Conservation (phyloP, 2,888 invertebrate genomes). For the Girardia tigrina region DNA sequence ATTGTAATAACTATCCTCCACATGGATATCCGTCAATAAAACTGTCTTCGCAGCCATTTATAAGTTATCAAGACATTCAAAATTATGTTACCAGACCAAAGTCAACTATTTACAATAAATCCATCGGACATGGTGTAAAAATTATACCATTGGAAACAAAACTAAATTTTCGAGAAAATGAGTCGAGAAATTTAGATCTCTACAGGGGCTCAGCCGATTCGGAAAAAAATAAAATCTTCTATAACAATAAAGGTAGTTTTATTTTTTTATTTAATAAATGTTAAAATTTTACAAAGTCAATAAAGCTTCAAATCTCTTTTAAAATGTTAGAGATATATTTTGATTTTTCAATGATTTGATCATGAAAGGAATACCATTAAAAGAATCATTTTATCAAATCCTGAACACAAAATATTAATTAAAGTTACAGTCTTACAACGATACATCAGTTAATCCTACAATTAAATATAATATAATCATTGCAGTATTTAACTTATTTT, state of each 20-base stretch:
- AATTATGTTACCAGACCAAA: neutral
- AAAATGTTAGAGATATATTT: too few relatives aligned
- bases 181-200: neutral
- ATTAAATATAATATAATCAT: too few relatives aligned
- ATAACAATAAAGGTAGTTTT: neutral
- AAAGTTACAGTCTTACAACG: too few relatives aligned
- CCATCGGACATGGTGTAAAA: neutral
- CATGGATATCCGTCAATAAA: neutral
- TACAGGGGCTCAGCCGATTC: neutral
- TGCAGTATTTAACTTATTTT: too few relatives aligned
- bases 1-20: constrained; percentile 20
- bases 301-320: too few relatives aligned
- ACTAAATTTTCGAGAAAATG: neutral
- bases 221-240: neutral
- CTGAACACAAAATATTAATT: too few relatives aligned
- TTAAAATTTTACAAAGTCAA: too few relatives aligned
- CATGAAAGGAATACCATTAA: too few relatives aligned
- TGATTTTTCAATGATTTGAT: too few relatives aligned
- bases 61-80: neutral
- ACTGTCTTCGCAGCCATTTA: neutral
- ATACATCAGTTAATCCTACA: too few relatives aligned
- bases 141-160: neutral
- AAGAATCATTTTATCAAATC: too few relatives aligned
- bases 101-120: neutral
- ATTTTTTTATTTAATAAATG: too few relatives aligned